Percentiles rank a stretch among this genome's conserved stretches.
These are phyloP conservation scores for Entomyzon cyanotis DNA, from an alignment of 2,113 vertebrate species.

Conservation along the genomic window DNA sequence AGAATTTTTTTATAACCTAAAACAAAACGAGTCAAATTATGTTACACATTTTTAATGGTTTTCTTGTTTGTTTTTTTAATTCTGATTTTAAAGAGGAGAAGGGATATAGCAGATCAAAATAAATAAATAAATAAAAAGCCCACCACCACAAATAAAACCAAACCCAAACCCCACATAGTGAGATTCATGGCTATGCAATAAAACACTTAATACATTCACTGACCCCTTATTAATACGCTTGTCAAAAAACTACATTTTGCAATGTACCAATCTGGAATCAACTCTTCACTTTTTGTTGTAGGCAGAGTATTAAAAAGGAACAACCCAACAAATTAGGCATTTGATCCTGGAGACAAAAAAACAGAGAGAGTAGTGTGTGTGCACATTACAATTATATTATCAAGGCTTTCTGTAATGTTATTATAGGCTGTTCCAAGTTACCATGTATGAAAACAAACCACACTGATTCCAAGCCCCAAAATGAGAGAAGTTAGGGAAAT, in stretches of 20 bases:
- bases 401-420: conserved; percentile 67
- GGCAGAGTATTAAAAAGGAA: not conserved
- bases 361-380: conserved; percentile 5
- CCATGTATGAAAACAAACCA: conserved; percentile 73
- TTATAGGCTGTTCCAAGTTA: conserved; percentile 61
- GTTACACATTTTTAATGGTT: not conserved
- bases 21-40: not conserved
- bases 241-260: not conserved
- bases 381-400: conserved; percentile 52
- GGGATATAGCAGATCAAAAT: not conserved
- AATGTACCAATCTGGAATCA: not conserved
- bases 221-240: not conserved
- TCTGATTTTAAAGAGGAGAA: not conserved
- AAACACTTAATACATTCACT: not conserved
- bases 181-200: not conserved
- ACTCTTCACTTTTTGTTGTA: not conserved
- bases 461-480: conserved; percentile 50
- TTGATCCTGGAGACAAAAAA: conserved; percentile 11
- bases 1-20: not conserved
- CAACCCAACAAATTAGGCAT: not conserved
- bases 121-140: not conserved
- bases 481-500: conserved; percentile 57
- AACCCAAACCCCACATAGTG: not conserved
- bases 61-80: not conserved
- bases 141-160: not conserved